Evolutionary conservation across 2,888 invertebrate species (phyloP).

Genomic region (Cheilosia grossa): DNA sequence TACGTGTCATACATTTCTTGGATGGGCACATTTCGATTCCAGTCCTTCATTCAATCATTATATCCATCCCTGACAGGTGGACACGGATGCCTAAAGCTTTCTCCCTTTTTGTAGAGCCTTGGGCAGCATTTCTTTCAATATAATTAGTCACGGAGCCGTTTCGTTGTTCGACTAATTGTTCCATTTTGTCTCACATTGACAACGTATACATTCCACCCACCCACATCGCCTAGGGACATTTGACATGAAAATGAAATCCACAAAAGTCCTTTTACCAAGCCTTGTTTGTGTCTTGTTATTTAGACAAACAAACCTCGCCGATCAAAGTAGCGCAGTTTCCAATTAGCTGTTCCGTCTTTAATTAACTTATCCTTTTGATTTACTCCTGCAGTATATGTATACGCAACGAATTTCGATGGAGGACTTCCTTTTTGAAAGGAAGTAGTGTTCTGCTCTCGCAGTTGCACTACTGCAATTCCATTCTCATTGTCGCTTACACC

Average conservation of each 20-base stretch:
- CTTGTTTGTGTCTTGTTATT: conserved; percentile 16
- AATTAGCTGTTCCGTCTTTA: conserved; percentile 74
- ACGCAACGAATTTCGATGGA: conserved; percentile 48
- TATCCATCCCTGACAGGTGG: no score
- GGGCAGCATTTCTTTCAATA: conserved; percentile 13
- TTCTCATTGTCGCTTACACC: conserved; percentile 46
- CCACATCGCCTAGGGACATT: conserved; percentile 41
- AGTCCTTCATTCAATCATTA: no score
- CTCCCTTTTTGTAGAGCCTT: not conserved
- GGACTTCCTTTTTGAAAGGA: conserved; percentile 46
- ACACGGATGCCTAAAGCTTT: no score
- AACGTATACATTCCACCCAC: not conserved
- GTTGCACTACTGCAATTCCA: conserved; percentile 20
- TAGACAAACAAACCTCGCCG: conserved; percentile 42
- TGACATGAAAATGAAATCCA: conserved; percentile 21
- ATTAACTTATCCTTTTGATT: conserved; percentile 72
- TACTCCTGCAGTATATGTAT: conserved; percentile 28
- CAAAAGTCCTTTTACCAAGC: conserved; percentile 34
- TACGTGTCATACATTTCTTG: no score
- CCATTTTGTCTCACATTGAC: conserved; percentile 36
- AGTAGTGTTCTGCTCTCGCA: conserved; percentile 4
- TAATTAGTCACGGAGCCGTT: conserved; percentile 47
- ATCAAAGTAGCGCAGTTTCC: conserved; percentile 64
- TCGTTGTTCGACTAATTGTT: conserved; percentile 53
- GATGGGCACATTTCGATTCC: no score